These are phyloP conservation scores for Muntiacus muntjak DNA, from an alignment of 2,113 vertebrate genomes.

Conservation along the genomic window DNA sequence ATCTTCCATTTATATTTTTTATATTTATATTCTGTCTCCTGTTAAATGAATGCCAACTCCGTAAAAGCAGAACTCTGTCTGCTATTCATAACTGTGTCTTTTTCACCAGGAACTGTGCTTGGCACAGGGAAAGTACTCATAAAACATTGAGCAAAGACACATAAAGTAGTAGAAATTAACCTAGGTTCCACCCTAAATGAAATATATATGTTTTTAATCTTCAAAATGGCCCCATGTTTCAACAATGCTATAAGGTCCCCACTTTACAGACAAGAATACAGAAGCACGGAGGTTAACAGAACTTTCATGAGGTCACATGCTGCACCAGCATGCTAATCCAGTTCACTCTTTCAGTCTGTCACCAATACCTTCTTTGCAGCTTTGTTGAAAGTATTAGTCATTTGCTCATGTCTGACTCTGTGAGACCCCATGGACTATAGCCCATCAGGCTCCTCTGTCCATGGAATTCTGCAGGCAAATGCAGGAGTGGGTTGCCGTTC, in stretches of 20 bases:
- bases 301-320: background rate
- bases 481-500: background rate
- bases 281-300: too few species aligned
- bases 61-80: background rate
- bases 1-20: background rate
- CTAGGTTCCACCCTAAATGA: background rate
- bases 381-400: background rate
- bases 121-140: background rate
- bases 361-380: background rate
- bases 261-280: background rate
- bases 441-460: background rate
- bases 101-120: background rate
- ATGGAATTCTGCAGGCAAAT: background rate
- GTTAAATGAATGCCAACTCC: background rate
- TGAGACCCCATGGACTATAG: background rate
- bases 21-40: background rate
- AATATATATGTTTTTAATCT: background rate
- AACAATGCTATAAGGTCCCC: background rate
- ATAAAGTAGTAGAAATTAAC: background rate
- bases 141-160: background rate
- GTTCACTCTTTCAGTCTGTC: background rate
- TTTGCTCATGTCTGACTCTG: background rate
- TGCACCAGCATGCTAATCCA: accelerated
- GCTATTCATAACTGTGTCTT: background rate
- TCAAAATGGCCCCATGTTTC: background rate